Conservation (phyloP, 1,140 invertebrate genomes). For the Ephestia elutella region DNA sequence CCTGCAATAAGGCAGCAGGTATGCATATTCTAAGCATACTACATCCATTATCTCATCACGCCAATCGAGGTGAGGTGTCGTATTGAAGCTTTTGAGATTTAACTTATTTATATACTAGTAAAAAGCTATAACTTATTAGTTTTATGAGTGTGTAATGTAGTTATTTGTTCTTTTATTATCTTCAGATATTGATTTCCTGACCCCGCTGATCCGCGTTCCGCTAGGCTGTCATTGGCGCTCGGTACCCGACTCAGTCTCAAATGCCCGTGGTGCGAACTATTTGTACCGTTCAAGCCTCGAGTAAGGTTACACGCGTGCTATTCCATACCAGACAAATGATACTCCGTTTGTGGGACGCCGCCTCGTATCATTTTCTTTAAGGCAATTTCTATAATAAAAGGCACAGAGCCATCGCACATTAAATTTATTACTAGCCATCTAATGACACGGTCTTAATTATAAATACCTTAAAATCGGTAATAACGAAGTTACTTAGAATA, state of each 20-base stretch:
- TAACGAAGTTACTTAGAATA: too few relatives aligned
- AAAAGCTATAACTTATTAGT: too few relatives aligned
- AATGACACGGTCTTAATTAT: too few relatives aligned
- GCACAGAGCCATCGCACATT: neutral
- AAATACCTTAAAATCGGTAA: too few relatives aligned
- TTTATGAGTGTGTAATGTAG: too few relatives aligned
- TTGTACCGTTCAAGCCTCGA: conserved; percentile 52
- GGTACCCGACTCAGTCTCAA: conserved; percentile 20
- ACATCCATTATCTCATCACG: conserved; percentile 31
- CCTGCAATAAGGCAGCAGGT: too few relatives aligned
- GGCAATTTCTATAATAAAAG: neutral
- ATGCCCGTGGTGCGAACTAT: conserved; percentile 39
- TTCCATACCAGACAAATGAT: conserved; percentile 43
- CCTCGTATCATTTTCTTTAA: conserved; percentile 14
- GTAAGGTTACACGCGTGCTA: conserved; percentile 42
- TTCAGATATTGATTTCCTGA: conserved; percentile 33
- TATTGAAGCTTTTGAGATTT: conserved; percentile 14
- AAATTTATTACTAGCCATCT: neutral
- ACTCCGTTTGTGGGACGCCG: conserved; percentile 29
- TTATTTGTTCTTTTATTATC: neutral
- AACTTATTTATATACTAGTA: too few relatives aligned
- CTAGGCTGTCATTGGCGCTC: conserved; percentile 41
- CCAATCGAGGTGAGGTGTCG: conserved; percentile 31
- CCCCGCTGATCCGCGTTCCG: conserved; percentile 33
- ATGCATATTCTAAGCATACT: too few relatives aligned